Base-by-base conservation (phyloP, 2,888 invertebrate genomes). In the Tipula vernalis region DNA sequence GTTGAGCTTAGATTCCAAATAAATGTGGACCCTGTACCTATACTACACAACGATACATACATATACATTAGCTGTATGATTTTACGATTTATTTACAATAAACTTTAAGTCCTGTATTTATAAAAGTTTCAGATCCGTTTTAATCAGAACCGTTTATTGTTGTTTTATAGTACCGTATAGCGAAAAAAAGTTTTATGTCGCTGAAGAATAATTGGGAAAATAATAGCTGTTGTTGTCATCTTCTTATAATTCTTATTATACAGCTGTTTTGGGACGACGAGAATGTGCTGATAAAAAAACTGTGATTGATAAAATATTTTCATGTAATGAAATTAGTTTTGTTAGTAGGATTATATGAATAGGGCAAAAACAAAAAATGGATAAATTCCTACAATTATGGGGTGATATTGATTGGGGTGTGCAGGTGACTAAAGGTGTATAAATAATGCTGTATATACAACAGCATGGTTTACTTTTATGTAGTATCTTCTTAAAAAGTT, bases 291-390 rank as follows among this genome's bases (percentile, higher is more conserved):
- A 28, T 28, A 28, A 71, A 71, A 71, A 71, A 71, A 71, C 28
- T 71, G 18, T 71, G 71, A 71, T 71, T 71, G 71, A 71, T 10
- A 71, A 71, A 71, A 71, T 71, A 71, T 71, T 71, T 71, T 71
- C 71, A 71, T 71, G 71, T 71, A 71, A 71, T 71, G 71, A 71
- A 71, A 71, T 71, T 71, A 71, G 71, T 71, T 71, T 71, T 71
- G 71, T 71, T 71, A 71, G 28, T 71, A 71, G 28, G 28, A 71
- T 71, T 28, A 28, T 28, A 71, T 28, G 71, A 71, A 71, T 71
- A 3, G 71, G 18, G 18, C 8, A 71, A 28, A 28, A 47, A 47
- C 12, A 42, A 51, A 71, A 28, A 71, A 71, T 71, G 18, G 57
- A 71, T 71, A 10, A 10, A 18, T 71, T 28, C 28, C 5, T 39